phyloP scores from a whole-genome alignment of 2,113 vertebrate genomes.

The Seriola dumerili region DNA sequence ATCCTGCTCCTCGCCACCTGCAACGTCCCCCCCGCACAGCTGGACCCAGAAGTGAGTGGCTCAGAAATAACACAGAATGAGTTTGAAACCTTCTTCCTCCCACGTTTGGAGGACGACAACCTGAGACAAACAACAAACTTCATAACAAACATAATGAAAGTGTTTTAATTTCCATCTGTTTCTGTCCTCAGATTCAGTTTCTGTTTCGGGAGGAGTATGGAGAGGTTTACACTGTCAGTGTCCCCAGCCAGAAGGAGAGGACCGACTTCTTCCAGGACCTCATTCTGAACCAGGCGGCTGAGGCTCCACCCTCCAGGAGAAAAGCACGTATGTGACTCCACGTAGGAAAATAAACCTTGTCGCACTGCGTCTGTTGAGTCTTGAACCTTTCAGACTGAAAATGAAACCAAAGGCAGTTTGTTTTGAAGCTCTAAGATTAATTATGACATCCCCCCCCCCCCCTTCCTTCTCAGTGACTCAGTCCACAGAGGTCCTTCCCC shows the following conservation, averaged over 20 bases:
- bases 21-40: slow-evolving; percentile 38
- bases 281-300: slow-evolving; percentile 87
- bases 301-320: slow-evolving; percentile 83
- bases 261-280: slow-evolving; percentile 89
- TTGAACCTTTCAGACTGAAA: too few species aligned
- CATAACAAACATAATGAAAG: background rate
- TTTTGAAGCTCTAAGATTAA: background rate
- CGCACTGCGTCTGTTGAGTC: too few species aligned
- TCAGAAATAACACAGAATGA: background rate
- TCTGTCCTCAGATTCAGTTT: slow-evolving; percentile 81
- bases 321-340: slow-evolving; percentile 80
- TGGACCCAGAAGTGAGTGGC: slow-evolving; percentile 66
- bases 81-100: background rate
- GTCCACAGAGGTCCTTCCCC: slow-evolving; percentile 87
- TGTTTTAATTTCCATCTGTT: background rate
- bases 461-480: slow-evolving; percentile 76
- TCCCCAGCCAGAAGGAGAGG: slow-evolving; percentile 83
- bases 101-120: accelerated
- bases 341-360: too few species aligned
- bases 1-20: slow-evolving; percentile 91
- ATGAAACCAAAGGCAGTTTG: too few species aligned
- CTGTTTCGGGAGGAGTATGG: slow-evolving; percentile 86
- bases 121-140: too few species aligned
- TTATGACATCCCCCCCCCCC: too few species aligned
- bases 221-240: slow-evolving; percentile 80